These are phyloP conservation scores for Heptranchias perlo DNA, from an alignment of 2,113 vertebrate genomes.

Conservation along the genomic window DNA sequence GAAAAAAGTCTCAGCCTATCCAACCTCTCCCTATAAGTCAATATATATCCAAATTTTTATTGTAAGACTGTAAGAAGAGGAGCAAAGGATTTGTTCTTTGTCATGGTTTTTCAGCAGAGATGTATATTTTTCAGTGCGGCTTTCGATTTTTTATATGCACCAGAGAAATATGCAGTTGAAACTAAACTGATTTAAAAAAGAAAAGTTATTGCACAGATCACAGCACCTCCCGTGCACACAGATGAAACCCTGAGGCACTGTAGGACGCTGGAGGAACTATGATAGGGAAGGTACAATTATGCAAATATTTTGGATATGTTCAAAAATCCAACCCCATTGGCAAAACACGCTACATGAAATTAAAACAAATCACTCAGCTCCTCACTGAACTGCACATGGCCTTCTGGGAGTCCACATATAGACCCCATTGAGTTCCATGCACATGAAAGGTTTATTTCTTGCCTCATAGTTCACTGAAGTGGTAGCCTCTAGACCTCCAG, in stretches of 20 bases:
- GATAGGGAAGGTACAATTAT: neutral
- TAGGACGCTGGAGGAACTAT: neutral
- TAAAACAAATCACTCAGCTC: neutral
- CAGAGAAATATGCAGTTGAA: neutral
- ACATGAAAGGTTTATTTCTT: neutral
- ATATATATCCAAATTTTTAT: neutral
- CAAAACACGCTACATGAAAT: neutral
- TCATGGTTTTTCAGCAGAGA: neutral
- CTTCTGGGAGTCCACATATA: neutral
- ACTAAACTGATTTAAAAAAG: neutral
- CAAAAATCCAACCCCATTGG: neutral
- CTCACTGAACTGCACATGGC: neutral
- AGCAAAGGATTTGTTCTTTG: neutral
- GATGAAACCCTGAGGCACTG: neutral
- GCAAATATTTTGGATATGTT: neutral
- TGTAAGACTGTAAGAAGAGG: neutral
- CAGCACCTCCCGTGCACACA: neutral
- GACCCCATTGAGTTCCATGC: neutral
- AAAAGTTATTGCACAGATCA: neutral
- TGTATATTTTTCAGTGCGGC: neutral
- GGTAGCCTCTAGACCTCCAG: neutral
- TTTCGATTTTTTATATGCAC: neutral
- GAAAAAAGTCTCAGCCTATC: too few species aligned
- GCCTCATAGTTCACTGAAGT: neutral
- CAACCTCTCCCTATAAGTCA: too few species aligned